Base-by-base conservation (phyloP, 2,797 vertebrate genomes). In the Rallus crepitans region DNA sequence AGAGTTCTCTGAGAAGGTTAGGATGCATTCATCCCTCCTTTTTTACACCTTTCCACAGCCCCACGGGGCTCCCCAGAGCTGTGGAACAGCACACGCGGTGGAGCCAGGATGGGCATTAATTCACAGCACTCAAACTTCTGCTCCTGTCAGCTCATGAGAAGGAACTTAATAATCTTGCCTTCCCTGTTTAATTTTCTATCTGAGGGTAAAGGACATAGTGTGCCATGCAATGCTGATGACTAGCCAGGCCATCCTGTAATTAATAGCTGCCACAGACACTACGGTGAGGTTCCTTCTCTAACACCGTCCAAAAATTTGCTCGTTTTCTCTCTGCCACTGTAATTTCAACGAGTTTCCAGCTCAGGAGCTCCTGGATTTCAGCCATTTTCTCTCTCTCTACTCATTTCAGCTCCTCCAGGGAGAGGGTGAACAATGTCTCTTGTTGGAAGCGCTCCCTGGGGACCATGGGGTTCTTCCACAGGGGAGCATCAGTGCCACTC, bases 31-130 rank as follows among this genome's bases (percentile, higher is more conserved):
- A 12, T 30, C 14, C 8, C 9, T 85, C 28, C 21, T 45, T 11
- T 45, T 68, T 79, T 79, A 18, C 18, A 28, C 23, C 30, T 20
- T 55, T 33, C 23, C 19, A 9, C 0, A 1, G 15, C 8, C 6
- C 6, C 40, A 11, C 3, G 16, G 28, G 14, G 9, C 30, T 40
- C 5, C 15, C 11, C 17, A 30, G 6, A 35, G 6, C 28, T 48
- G 13, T 1, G 24, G 10, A 56, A 50, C n/a, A 35, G 17, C 3
- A 47, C 11, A 63, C 3, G 3, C 0, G 1, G 8, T 37, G 31
- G 31, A 70, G 50, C 15, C 1, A 5, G 28, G 15, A 47, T 40
- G 28, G 28, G 27, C 0, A 0, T 40, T 48, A 18, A 71, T 83
- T 81, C 33, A 72, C 27, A 37, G 12, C 8, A 5, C 23, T 23